These are phyloP conservation scores for Sebastolobus altivelis DNA, from an alignment of 2,797 vertebrate species.

Conservation along the genomic window DNA sequence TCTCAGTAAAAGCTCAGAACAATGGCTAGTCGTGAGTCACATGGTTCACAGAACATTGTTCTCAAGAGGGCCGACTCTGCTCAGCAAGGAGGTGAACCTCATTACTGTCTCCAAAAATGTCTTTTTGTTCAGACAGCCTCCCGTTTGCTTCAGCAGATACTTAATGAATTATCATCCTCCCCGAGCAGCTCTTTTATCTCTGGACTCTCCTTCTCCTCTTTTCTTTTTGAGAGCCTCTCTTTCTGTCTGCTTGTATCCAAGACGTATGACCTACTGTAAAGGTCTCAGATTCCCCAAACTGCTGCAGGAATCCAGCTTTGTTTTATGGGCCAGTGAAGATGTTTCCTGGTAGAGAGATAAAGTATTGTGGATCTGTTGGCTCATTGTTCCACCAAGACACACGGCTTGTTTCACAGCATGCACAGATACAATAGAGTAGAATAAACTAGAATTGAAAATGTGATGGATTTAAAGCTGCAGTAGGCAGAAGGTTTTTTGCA, in stretches of 20 bases:
- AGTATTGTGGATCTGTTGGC: neutral
- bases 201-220: neutral
- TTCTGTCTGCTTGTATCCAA: neutral
- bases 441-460: neutral
- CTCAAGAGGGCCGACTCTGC: neutral
- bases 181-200: neutral
- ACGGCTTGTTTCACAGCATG: neutral
- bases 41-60: neutral
- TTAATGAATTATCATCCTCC: neutral
- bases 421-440: neutral
- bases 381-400: neutral
- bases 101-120: neutral
- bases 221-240: neutral
- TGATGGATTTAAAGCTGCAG: no score
- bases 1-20: neutral
- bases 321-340: neutral
- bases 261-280: neutral
- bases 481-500: no score
- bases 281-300: neutral
- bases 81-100: constrained; percentile 1
- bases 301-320: neutral
- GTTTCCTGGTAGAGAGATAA: neutral
- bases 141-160: neutral
- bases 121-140: neutral
- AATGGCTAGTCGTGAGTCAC: neutral